Evolutionary conservation across 2,888 invertebrate genomes (phyloP).

Genomic region (Aporophyla lueneburgensis): DNA sequence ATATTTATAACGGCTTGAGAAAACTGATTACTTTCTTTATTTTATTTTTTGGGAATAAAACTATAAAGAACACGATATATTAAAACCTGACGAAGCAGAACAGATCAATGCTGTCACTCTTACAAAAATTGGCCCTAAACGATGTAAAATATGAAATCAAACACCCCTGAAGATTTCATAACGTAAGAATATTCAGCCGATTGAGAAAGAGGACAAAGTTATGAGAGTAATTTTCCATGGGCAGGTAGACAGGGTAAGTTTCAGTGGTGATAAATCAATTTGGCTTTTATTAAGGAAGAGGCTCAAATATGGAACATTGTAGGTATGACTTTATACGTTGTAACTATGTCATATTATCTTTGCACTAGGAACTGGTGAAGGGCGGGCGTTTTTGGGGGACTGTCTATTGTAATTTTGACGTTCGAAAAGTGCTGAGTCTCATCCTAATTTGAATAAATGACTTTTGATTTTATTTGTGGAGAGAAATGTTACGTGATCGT

Average conservation of each 20-base stretch:
- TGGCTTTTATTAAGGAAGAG: conserved; percentile 46
- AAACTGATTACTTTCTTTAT: not conserved
- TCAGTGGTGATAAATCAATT: conserved; percentile 59
- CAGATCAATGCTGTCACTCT: not conserved
- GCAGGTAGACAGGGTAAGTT: conserved; percentile 55
- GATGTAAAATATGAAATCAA: conserved; percentile 17
- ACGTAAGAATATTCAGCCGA: conserved; percentile 34
- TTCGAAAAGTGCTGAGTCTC: too few relatives aligned
- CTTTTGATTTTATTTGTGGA: too few relatives aligned
- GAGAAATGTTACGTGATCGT: too few relatives aligned
- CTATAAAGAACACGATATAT: not conserved
- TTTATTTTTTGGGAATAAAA: not conserved
- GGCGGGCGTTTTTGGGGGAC: too few relatives aligned
- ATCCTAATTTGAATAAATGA: too few relatives aligned
- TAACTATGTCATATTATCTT: not conserved
- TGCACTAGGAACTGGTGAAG: too few relatives aligned
- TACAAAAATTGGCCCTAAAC: not conserved
- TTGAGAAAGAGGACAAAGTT: conserved; percentile 49
- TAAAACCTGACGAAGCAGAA: not conserved
- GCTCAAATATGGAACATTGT: conserved; percentile 24
- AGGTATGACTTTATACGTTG: not conserved
- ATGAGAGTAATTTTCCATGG: conserved; percentile 52
- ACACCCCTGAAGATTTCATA: conserved; percentile 35
- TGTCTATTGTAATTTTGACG: too few relatives aligned
- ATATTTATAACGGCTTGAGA: not conserved